phyloP scores from a whole-genome alignment of 2,113 vertebrate genomes.

The Sylvietta virens region DNA sequence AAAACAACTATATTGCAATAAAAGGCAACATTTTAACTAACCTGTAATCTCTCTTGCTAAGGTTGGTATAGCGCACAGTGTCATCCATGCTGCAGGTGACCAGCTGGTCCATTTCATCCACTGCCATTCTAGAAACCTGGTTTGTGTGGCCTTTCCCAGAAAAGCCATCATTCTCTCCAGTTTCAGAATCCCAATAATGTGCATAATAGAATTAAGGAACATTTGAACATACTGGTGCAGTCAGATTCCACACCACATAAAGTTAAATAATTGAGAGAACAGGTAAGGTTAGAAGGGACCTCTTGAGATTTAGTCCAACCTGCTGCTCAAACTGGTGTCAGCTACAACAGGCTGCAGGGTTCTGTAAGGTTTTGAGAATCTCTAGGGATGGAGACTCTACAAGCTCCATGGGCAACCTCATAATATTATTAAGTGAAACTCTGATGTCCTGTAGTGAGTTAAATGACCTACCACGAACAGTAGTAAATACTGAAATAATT shows the following conservation, averaged over 20 bases:
- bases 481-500: background rate
- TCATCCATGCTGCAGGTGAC: constrained; percentile 97
- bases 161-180: constrained; percentile 86
- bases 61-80: constrained; percentile 85
- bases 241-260: background rate
- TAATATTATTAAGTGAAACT: background rate
- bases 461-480: background rate
- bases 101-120: constrained; percentile 76
- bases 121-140: constrained; percentile 84
- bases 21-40: constrained; percentile 31
- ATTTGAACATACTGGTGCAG: background rate
- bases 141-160: constrained; percentile 93
- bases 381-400: background rate
- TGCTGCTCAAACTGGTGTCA: background rate
- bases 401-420: background rate
- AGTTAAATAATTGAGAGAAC: background rate
- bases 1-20: background rate
- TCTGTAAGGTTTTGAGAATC: background rate
- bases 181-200: constrained; percentile 96
- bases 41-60: constrained; percentile 87
- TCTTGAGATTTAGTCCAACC: background rate
- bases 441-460: background rate
- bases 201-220: constrained; percentile 71
- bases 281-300: background rate
- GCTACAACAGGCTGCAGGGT: background rate